Conservation (phyloP, 2,888 invertebrate species). For the Allygus modestus region DNA sequence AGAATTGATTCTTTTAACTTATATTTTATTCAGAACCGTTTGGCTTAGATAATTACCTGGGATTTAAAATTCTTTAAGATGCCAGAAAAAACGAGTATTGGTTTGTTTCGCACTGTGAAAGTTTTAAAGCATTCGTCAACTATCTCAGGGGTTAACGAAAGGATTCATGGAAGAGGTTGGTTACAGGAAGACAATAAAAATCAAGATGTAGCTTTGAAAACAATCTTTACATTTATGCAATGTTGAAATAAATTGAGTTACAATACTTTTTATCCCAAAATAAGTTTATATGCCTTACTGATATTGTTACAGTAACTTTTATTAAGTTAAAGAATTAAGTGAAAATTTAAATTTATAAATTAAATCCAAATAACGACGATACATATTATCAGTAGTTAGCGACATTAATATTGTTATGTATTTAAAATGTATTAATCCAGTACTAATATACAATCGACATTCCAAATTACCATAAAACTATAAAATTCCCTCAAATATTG, state of each 20-base stretch:
- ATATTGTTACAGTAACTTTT: constrained; percentile 17
- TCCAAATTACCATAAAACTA: constrained; percentile 14
- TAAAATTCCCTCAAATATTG: constrained; percentile 13
- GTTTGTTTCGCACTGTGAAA: too few relatives aligned
- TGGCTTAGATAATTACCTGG: not conserved
- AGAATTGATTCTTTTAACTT: not conserved
- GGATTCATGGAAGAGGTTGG: not conserved
- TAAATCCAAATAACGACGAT: not conserved
- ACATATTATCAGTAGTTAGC: not conserved
- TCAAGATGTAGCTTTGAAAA: not conserved
- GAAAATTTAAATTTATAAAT: not conserved
- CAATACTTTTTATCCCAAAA: constrained; percentile 33
- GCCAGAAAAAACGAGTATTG: not conserved
- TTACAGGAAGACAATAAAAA: not conserved
- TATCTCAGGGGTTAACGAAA: too few relatives aligned
- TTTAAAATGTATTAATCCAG: constrained; percentile 13
- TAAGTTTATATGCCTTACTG: constrained; percentile 12
- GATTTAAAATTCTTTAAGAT: constrained; percentile 21
- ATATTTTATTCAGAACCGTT: constrained; percentile 12
- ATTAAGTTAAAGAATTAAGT: not conserved
- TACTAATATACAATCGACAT: not conserved
- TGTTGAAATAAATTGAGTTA: not conserved
- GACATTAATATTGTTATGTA: constrained; percentile 24
- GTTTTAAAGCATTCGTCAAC: too few relatives aligned
- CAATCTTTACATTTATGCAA: constrained; percentile 6